Evolutionary conservation across 2,888 invertebrate genomes (phyloP), one percentile per base, ranked within the genome.

Genomic region (Apamea crenata): DNA sequence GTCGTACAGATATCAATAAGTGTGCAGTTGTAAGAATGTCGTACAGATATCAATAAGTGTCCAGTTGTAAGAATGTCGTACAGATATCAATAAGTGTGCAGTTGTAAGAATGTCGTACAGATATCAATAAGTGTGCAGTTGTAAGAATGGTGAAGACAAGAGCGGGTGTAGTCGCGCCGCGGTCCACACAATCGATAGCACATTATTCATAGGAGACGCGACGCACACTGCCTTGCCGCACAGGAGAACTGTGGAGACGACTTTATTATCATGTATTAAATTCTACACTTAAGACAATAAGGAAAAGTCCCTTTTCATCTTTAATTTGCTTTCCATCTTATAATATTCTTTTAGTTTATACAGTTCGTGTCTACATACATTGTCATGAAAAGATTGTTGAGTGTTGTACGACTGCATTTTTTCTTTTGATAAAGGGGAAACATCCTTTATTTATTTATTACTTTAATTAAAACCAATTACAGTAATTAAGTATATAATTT

Each of bases 201-300:
- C 88, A 85, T 85, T 85, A 85, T 77, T 85, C 85, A 85, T 81
- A 85, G 61, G 66, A 85, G 85, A 81, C 77, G 85, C 86, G 65
- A 69, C 85, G 85, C 85, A 61, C 85, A 66, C 85, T 74, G 81
- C 14, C 71, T 83, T 25, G 21, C 1, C 14, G 77, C 32, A 50
- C 21, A 50, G 47, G 8, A 56, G 29, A 66, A 6, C 66, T 18
- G 40, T 73, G 72, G 85, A 81, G 77, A 47, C 25, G 59, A 50
- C n/a, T 56, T 14, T 53, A 29, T 32, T 29, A 12, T 21, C 12
- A 14, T n/a, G 3, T 44, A 0, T 56, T 21, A 16, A 14, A 61
- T 44, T n/a, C 4, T 8, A 29, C 1, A 44, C 0, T 32, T 21
- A n/a, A 32, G 65, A 47, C n/a, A 36, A 47, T 59, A 74, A 32